Base-by-base conservation (phyloP, 2,797 vertebrate genomes). In the Rhynchotus rufescens region DNA sequence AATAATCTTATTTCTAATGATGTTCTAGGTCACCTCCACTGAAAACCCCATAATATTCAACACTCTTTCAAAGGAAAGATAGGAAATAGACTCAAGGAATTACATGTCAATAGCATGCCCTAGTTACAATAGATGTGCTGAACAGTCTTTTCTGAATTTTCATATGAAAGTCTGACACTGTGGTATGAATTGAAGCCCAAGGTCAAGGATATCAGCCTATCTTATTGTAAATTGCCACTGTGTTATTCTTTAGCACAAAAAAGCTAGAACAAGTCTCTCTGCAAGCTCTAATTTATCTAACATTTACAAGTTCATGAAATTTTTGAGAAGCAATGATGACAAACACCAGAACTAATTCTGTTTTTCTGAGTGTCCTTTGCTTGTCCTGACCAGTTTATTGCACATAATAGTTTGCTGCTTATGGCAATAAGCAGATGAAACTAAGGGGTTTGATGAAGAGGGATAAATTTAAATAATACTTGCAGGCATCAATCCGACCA, bases 151-250 rank as follows among this genome's bases (percentile, higher is more conserved):
- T 22, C 6, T 0, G 22, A 89, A 67, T n/a, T 42, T 69, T 36
- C 34, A 9, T 7, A 4, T 21, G 4, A 4, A 78, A 81, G 23
- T 40, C 26, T 2, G 1, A 67, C 6, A 38, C 1, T 3, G 42
- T 15, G 6, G 54, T 15, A 42, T 1, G 22, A 87, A 72, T 10
- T 10, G 78, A 87, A 60, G 2, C 1, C 30, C 9, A 40, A 14
- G 16, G 60, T 7, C 38, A 76, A 82, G 17, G 19, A 25, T 69
- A 38, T 13, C 51, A 30, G 14, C 47, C 21, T 67, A 61, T 15
- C 71, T 54, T 75, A 59, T 10, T 75, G 25, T 44, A 47, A 56
- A 15, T 34, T 64, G 38, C 11, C 15, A 59, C 23, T 65, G 30
- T 14, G 49, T 74, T 74, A 73, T 49, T 6, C n/a, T 61, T 62